These are phyloP conservation scores for Volucella inanis DNA, from an alignment of 2,888 invertebrate species.

Conservation along the genomic window DNA sequence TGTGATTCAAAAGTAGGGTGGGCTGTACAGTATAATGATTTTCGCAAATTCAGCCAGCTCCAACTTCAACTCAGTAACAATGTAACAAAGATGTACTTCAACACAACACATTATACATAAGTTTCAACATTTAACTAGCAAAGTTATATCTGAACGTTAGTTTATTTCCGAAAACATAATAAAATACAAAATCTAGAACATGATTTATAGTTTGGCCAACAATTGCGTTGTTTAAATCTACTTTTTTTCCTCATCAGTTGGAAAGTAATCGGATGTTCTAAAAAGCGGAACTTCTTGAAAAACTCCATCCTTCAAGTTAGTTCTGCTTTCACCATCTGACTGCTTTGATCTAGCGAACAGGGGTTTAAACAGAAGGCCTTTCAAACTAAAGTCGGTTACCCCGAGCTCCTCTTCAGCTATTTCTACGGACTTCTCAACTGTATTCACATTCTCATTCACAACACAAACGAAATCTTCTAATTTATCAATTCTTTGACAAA, in stretches of 20 bases:
- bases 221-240: slow-evolving; percentile 6
- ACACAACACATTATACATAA: too few relatives aligned
- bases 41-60: too few relatives aligned
- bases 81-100: too few relatives aligned
- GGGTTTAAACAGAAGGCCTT: slow-evolving; percentile 85
- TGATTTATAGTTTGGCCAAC: slow-evolving; percentile 15
- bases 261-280: slow-evolving; percentile 81
- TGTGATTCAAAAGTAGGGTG: too few relatives aligned
- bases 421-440: slow-evolving; percentile 85
- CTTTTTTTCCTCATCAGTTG: background rate
- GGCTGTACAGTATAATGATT: too few relatives aligned
- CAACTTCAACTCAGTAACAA: too few relatives aligned
- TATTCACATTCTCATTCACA: slow-evolving; percentile 84
- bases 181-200: slow-evolving; percentile 34
- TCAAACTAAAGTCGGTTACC: slow-evolving; percentile 85
- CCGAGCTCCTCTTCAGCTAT: slow-evolving; percentile 86
- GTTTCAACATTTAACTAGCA: too few relatives aligned
- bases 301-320: slow-evolving; percentile 78
- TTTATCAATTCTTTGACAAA: slow-evolving; percentile 85
- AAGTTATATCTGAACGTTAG: background rate
- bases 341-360: slow-evolving; percentile 82
- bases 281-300: slow-evolving; percentile 81
- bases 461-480: slow-evolving; percentile 84
- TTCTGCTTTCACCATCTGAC: slow-evolving; percentile 68
- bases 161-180: slow-evolving; percentile 31